These are phyloP conservation scores for Drosophila atroscutellata DNA, from an alignment of 2,888 invertebrate genomes.

Conservation along the genomic window DNA sequence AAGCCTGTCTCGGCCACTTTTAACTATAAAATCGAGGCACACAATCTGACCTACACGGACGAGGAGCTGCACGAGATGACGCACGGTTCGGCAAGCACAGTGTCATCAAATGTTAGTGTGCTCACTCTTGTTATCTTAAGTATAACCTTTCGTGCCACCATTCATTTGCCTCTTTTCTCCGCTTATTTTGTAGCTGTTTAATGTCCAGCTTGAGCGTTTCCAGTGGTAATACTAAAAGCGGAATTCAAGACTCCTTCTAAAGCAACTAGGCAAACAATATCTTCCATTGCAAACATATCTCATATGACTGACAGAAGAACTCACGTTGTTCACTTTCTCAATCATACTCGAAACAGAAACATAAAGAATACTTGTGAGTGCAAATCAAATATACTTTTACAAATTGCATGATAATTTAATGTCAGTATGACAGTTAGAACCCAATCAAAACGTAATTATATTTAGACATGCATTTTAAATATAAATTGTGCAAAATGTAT, in stretches of 20 bases:
- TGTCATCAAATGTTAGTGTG: conserved; percentile 74
- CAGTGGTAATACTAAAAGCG: conserved; percentile 35
- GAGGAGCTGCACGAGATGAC: conserved; percentile 80
- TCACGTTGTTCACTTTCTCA: background rate
- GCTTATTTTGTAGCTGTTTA: conserved; percentile 67
- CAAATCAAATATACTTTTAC: background rate
- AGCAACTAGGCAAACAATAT: conserved; percentile 1
- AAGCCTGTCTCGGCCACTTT: conserved; percentile 95
- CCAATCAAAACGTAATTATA: conserved; percentile 10
- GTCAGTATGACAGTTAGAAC: conserved; percentile 8
- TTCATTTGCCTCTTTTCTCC: conserved; percentile 58
- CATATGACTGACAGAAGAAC: conserved; percentile 14
- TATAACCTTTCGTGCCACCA: conserved; percentile 35
- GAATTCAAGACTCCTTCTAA: conserved; percentile 26
- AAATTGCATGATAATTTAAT: conserved; percentile 11
- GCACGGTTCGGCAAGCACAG: conserved; percentile 63
- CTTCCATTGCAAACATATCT: conserved; percentile 2
- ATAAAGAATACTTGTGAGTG: conserved; percentile 11
- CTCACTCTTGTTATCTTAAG: conserved; percentile 51
- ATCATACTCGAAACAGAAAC: conserved; percentile 17
- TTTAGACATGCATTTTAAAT: conserved; percentile 2
- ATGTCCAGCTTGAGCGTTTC: conserved; percentile 70
- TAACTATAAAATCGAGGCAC: conserved; percentile 74
- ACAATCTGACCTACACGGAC: conserved; percentile 55
- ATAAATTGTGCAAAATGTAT: background rate